Conservation (phyloP, 2,113 vertebrate species). For the Tachuris rubrigastra region DNA sequence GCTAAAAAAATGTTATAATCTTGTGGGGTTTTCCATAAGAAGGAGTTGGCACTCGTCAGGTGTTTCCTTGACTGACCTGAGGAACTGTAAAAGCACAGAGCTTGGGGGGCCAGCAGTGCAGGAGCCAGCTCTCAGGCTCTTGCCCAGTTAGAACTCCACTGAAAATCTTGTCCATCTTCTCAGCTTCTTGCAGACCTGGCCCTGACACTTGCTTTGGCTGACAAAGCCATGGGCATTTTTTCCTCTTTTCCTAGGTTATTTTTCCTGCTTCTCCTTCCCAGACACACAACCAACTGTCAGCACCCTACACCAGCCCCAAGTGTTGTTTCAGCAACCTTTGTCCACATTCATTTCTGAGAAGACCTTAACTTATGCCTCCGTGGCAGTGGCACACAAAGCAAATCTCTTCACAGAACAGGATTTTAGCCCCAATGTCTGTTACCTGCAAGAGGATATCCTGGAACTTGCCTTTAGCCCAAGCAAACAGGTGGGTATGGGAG, state of each 20-base stretch:
- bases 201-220: not conserved
- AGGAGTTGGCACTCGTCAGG: not conserved
- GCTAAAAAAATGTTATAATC: not conserved
- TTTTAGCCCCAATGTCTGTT: fast-evolving
- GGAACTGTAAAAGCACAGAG: not conserved
- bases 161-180: not conserved
- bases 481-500: not conserved
- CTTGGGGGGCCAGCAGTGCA: not conserved
- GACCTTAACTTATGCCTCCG: fast-evolving
- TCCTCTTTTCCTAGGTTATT: not conserved
- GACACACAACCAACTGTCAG: not conserved
- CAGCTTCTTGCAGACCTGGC: not conserved
- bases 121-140: not conserved
- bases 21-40: not conserved
- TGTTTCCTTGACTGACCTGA: not conserved
- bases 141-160: not conserved
- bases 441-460: not conserved
- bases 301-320: not conserved
- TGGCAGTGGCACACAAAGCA: fast-evolving
- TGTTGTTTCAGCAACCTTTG: not conserved
- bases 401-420: not conserved
- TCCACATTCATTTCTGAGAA: not conserved
- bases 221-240: not conserved
- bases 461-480: not conserved
- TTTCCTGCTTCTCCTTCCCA: not conserved